Conservation (phyloP, 2,797 vertebrate species). For the Esox lucius region DNA sequence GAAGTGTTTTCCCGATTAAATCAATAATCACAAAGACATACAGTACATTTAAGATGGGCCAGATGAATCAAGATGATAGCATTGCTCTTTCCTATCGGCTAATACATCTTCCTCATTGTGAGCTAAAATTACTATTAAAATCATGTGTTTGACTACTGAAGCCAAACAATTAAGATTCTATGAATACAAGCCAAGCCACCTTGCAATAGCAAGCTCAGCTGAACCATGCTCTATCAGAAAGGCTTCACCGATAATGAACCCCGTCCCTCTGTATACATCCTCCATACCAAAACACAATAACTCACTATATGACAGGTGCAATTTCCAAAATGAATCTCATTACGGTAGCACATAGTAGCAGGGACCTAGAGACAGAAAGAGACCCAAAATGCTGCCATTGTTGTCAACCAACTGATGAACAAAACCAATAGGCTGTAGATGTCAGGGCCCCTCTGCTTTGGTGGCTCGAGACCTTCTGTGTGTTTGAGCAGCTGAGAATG, state of each 20-base stretch:
- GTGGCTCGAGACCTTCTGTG: constrained; percentile 28
- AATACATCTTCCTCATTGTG: not conserved
- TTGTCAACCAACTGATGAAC: constrained; percentile 27
- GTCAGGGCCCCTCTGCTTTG: constrained; percentile 28
- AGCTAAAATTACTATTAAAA: not conserved
- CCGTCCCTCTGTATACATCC: constrained; percentile 36
- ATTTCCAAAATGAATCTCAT: constrained; percentile 69
- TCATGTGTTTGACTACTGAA: constrained; percentile 24
- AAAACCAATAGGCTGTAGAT: constrained; percentile 32
- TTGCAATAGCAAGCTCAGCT: constrained; percentile 27
- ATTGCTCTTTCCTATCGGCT: not conserved
- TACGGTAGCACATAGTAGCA: constrained; percentile 35
- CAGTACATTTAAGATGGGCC: not conserved
- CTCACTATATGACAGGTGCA: constrained; percentile 64
- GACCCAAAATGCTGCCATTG: constrained; percentile 43
- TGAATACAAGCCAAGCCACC: constrained; percentile 49
- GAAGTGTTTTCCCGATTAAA: not conserved
- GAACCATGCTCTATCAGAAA: constrained; percentile 51
- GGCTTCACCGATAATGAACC: constrained; percentile 48
- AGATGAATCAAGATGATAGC: not conserved
- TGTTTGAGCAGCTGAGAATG: constrained; percentile 56
- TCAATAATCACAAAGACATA: not conserved
- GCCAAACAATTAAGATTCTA: constrained; percentile 29
- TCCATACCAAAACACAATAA: constrained; percentile 61
- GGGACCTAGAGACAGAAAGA: constrained; percentile 25